Base-by-base conservation (phyloP, 2,113 vertebrate species). In the Kryptolebias marmoratus region DNA sequence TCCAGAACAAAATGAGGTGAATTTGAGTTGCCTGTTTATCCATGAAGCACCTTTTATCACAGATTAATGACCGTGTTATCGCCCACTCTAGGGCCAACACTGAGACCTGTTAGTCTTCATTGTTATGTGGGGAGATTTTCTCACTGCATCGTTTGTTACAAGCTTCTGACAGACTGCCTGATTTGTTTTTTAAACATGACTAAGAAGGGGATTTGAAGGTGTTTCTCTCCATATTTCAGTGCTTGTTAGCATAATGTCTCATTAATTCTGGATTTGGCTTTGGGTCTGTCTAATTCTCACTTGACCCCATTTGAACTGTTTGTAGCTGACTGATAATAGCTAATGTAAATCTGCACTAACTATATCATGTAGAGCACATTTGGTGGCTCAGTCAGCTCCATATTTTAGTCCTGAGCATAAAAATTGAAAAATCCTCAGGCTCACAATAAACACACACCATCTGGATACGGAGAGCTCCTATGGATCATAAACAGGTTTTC, bases 241-340 rank as follows among this genome's bases (percentile, higher is more conserved):
- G 52, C 30, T 80, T 62, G 63, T 79, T 69, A 65, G 58, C 65
- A 77, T 45, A 32, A 68, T 44, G 47, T 28, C 73, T 77, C 14
- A 57, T 57, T 79, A 79, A 74, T 77, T 82, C 47, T 32, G 32
- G 22, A 2, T 48, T 48, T 56, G 56, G 18, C 57, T 45, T 61
- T 13, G 5, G 18, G 18, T 39, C 36, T 22, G 5, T 31, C 30
- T 36, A 60, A 36, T 60, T 60, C 58, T 62, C 32, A 55, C 65
- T 63, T 69, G 18, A 80, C 79, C 73, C 5, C 52, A 27, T 69
- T 72, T 72, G 74, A 84, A 77, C 67, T 63, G n/a, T 13, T 27
- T 45, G 11, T 27, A 45, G n/a, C 39, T 18, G 58, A 28, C 36
- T 10, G n/a, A 42, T 59, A 59, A 42, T 45, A 15, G 39, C 31